Evolutionary conservation across 2,888 invertebrate genomes (phyloP), one percentile per base, ranked within the genome.

Genomic region (Nasonovia ribisnigri): DNA sequence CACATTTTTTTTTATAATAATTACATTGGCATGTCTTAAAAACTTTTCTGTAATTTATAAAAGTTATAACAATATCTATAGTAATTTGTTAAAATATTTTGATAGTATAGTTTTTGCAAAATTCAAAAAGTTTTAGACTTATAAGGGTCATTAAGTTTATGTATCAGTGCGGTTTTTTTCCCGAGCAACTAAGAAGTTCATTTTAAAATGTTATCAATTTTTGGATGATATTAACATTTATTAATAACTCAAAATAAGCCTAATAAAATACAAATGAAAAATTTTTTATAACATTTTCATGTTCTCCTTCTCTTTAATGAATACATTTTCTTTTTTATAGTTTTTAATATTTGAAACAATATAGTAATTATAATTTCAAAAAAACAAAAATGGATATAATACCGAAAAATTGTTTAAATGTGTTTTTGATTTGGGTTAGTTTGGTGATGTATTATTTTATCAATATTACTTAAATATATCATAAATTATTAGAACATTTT

Each of bases 51-150:
- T 48, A 48, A n/a, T n/a, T 67, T 48, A 48, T 67, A 36, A 90
- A 90, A 90, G 90, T 77, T 77, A 67, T 67, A 77, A 77, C 36
- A 36, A 54, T 36, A 67, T 84, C 91, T n/a, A 84, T 54, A 91
- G n/a, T 26, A 42, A 51, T 84, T 29, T 36, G 29, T 84, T 91
- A 54, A 91, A 42, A 84, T 84, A 91, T 84, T 91, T 84, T 54
- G 84, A 91, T 84, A 43, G 51, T 84, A 91, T 54, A 91, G 36
- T 84, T 51, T 91, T 36, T 84, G 29, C 36, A 84, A 91, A 54
- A 91, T 43, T 84, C 29, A 84, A 54, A 91, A 91, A 91, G 42
- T 84, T 91, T 91, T 91, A 36, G 48, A 90, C 67, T 90, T 77
- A 67, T 90, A 90, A 90, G 48, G 90, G n/a, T 10, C 90, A 90